A percentile compares a stretch with the other conserved stretches of the same genome.
These are phyloP conservation scores for Huso huso DNA, from an alignment of 2,797 vertebrate genomes.

Conservation along the genomic window DNA sequence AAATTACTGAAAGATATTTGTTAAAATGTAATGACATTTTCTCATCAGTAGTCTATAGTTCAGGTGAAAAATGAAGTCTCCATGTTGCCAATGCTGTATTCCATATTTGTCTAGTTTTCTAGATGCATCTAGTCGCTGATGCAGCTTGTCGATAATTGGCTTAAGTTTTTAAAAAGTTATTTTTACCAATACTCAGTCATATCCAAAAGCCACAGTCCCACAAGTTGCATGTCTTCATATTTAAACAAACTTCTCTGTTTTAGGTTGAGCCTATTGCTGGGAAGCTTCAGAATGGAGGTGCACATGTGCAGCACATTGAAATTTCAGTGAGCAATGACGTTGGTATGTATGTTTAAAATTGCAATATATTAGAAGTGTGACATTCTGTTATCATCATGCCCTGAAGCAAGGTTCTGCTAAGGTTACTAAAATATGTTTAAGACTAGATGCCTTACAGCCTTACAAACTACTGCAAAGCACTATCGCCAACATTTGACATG, in stretches of 20 bases:
- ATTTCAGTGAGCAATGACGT: constrained; percentile 26
- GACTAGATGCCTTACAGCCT: too few species aligned
- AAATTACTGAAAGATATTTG: too few species aligned
- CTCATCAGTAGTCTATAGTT: too few species aligned
- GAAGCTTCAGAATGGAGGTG: constrained; percentile 48
- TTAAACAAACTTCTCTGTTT: neutral
- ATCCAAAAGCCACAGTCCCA: neutral
- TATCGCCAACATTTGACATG: too few species aligned
- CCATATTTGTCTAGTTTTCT: too few species aligned
- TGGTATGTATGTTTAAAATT: constrained; percentile 46
- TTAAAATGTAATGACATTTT: too few species aligned
- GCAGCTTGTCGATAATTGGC: neutral
- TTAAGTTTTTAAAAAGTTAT: neutral
- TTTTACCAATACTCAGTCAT: neutral
- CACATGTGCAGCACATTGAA: constrained; percentile 32
- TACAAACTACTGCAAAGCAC: too few species aligned
- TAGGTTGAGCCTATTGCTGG: constrained; percentile 37
- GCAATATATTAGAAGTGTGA: neutral
- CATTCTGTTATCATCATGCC: neutral
- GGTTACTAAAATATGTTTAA: too few species aligned
- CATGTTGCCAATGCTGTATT: too few species aligned
- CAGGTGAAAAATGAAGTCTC: too few species aligned
- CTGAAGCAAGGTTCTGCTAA: too few species aligned
- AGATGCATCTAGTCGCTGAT: neutral
- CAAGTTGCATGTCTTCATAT: neutral